Evolutionary conservation across 2,888 invertebrate genomes (phyloP).

Genomic region (Schizotus pectinicornis): DNA sequence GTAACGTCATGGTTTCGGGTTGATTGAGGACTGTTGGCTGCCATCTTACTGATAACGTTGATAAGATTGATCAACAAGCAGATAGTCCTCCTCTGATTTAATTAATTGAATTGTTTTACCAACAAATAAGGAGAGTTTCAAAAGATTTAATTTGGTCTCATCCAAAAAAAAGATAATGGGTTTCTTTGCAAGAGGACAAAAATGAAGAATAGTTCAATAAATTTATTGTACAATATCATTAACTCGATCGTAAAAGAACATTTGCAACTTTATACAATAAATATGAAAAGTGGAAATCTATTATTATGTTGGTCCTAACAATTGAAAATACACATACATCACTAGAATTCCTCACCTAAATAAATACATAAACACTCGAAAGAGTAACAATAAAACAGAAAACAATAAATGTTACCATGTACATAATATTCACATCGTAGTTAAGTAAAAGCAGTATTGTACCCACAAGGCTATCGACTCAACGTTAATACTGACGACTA

Average conservation of each 20-base stretch:
- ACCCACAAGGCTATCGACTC: conserved; percentile 29
- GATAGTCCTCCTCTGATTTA: too few species aligned
- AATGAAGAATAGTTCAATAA: conserved; percentile 16
- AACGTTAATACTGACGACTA: conserved; percentile 26
- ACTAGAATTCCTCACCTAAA: conserved; percentile 34
- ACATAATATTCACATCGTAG: conserved; percentile 32
- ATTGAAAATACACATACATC: conserved; percentile 47
- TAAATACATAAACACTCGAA: conserved; percentile 37
- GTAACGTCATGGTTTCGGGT: conserved; percentile 3
- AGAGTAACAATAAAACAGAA: conserved; percentile 39
- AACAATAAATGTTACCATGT: conserved; percentile 36
- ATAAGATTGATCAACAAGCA: too few species aligned
- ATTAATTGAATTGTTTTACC: too few species aligned
- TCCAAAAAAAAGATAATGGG: too few species aligned
- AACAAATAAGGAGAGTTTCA: too few species aligned
- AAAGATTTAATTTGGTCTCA: too few species aligned
- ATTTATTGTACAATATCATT: conserved; percentile 29
- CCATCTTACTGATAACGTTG: too few species aligned
- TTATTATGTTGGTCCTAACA: conserved; percentile 51
- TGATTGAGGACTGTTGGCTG: background rate
- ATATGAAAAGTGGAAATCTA: conserved; percentile 53
- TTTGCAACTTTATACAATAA: conserved; percentile 28
- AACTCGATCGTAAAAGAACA: conserved; percentile 19
- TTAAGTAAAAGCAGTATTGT: conserved; percentile 32
- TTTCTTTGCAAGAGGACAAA: too few species aligned